Evolutionary conservation across 2,888 invertebrate genomes (phyloP).

Genomic region (Tenodera sinensis): DNA sequence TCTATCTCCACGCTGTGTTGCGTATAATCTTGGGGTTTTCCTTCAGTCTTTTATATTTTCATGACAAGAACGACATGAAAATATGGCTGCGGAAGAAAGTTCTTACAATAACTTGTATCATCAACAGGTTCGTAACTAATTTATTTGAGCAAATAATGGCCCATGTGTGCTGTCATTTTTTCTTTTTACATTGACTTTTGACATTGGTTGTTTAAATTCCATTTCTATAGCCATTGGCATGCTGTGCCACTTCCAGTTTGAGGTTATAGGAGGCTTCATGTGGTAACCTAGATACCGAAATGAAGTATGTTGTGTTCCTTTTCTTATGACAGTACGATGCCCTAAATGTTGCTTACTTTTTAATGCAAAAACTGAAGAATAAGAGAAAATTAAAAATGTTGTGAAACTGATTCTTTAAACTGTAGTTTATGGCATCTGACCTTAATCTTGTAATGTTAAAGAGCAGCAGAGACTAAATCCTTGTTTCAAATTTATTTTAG

Average conservation of each 20-base stretch:
- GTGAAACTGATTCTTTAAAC: neutral
- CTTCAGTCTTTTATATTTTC: neutral
- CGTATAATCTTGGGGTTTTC: neutral
- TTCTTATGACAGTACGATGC: neutral
- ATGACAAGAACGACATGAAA: conserved; percentile 1
- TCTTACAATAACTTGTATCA: conserved; percentile 22
- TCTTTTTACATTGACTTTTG: no score
- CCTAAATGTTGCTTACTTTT: neutral
- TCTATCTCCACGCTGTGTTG: neutral
- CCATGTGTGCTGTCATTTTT: neutral
- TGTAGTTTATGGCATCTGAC: neutral
- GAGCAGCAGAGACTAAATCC: no score
- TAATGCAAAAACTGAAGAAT: neutral
- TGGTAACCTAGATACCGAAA: neutral
- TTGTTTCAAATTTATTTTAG: no score
- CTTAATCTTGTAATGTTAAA: neutral
- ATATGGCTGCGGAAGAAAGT: conserved; percentile 27
- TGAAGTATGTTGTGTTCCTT: neutral
- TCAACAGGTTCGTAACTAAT: conserved; percentile 29
- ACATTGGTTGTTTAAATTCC: neutral
- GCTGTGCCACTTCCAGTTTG: neutral
- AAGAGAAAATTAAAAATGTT: neutral
- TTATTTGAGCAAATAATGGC: neutral
- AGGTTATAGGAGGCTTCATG: neutral
- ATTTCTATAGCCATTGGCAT: neutral